Conservation (phyloP, 1,140 invertebrate species). For the Riptortus pedestris region DNA sequence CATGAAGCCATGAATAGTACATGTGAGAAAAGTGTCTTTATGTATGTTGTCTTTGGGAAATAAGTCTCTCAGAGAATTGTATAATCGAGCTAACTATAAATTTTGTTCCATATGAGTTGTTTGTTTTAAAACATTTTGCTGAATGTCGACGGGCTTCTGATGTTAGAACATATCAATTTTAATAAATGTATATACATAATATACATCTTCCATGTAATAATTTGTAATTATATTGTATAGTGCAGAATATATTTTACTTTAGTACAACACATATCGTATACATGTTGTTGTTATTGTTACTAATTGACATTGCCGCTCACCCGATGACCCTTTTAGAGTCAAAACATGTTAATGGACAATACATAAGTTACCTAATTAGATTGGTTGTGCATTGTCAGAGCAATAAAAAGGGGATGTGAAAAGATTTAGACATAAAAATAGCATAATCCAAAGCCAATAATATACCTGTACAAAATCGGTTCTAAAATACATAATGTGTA, state of each 20-base stretch:
- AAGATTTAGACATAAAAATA: conserved; percentile 20
- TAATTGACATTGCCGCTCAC: conserved; percentile 24
- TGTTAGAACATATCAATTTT: conserved; percentile 22
- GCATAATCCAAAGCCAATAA: background rate
- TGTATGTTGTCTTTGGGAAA: background rate
- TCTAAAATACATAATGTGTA: conserved; percentile 20
- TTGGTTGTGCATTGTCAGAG: conserved; percentile 28
- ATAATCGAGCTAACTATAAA: background rate
- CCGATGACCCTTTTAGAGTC: conserved; percentile 9
- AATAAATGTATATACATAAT: conserved; percentile 7
- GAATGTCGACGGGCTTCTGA: conserved; percentile 11
- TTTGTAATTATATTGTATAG: conserved; percentile 12
- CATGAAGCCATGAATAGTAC: background rate
- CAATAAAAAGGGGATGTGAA: conserved; percentile 28
- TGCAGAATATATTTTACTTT: conserved; percentile 11
- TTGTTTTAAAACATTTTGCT: background rate
- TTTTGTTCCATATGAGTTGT: background rate
- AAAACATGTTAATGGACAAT: conserved; percentile 15
- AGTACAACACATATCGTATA: conserved; percentile 14
- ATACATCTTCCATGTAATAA: conserved; percentile 17
- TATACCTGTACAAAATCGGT: conserved; percentile 16
- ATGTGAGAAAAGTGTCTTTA: too few species aligned
- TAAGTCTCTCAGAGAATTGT: background rate
- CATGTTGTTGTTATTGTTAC: conserved; percentile 7
- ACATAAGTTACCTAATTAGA: conserved; percentile 18